Base-by-base conservation (phyloP, 2,888 invertebrate species). In the Leucoma salicis region DNA sequence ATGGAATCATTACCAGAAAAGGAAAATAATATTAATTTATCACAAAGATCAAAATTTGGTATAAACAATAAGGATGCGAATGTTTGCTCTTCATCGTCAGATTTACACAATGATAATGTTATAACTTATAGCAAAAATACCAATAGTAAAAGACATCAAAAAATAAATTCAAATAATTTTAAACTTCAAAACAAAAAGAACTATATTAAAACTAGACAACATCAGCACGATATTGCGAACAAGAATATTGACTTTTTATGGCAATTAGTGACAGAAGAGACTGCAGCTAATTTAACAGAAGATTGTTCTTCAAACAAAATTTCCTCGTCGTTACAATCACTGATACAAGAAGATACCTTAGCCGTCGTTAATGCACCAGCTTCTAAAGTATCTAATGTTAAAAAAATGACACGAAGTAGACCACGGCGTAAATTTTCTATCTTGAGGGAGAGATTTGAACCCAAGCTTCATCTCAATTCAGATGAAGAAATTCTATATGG, bases 371-470 rank as follows among this genome's bases (percentile, higher is more conserved):
- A 70, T 46, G 60, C 70, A 4, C 51, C 74, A 14, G 49, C 58
- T 5, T 62, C 75, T 1, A 89, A 89, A 74, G 54, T 73, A 40
- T 72, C 79, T 5, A 83, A 82, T 46, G 68, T 72, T n/a, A 88
- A 84, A 61, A 90, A 88, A 60, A 75, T 63, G 31, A 59, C 65
- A 8, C 74, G 79, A 46, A 84, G 74, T 52, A 84, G 84, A 63
- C 91, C 92, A 0, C 80, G 91, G 42, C 75, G 92, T 53, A 92
- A 92, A 65, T 91, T 92, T 72, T 92, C 92, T 2, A 81, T 92
- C 42, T 65, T 92, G 12, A 81, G 91, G 56, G 92, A 92, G 59
- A 86, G 84, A 47, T 92, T 92, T 70, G 92, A 92, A 69, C 90
- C 91, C 14, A 86, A 84, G 65, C 42, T 63, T 18, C 79, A 79